phyloP scores from a whole-genome alignment of 2,797 vertebrate species.

The Rhinophrynus dorsalis region DNA sequence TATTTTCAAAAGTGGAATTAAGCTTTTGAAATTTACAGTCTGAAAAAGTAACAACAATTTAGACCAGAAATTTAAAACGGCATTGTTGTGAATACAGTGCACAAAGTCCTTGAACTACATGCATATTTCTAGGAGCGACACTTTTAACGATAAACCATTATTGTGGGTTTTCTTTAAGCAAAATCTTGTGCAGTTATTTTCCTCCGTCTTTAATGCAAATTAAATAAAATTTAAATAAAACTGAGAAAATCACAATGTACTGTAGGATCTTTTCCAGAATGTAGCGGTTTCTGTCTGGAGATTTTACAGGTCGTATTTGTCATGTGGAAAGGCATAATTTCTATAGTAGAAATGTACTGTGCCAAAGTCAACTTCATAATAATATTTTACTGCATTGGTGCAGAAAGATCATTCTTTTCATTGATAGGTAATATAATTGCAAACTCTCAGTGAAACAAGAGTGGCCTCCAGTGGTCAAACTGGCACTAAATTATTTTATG shows the following conservation, averaged over 20 bases:
- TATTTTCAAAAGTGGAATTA: too few relatives aligned
- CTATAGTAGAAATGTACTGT: constrained; percentile 5
- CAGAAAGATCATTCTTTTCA: not conserved
- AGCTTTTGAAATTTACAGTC: too few relatives aligned
- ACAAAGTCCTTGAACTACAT: too few relatives aligned
- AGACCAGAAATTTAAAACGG: too few relatives aligned
- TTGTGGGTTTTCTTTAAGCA: too few relatives aligned
- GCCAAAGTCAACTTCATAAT: constrained; percentile 31
- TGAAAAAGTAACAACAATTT: too few relatives aligned
- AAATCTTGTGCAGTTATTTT: too few relatives aligned
- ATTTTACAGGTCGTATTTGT: not conserved
- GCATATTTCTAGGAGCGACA: too few relatives aligned
- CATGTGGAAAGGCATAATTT: constrained; percentile 15
- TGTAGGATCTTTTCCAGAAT: constrained; percentile 8
- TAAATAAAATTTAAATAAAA: too few relatives aligned
- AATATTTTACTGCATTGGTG: constrained; percentile 24
- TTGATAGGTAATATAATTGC: constrained; percentile 1
- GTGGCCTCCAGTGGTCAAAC: constrained; percentile 36
- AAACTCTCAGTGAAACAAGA: constrained; percentile 29
- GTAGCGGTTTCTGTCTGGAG: constrained; percentile 12
- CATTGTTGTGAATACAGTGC: too few relatives aligned
- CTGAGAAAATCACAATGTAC: not conserved
- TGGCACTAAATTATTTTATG: not conserved
- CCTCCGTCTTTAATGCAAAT: too few relatives aligned
- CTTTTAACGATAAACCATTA: too few relatives aligned